Percentiles rank a stretch among this genome's conserved stretches.
Evolutionary conservation across 2,888 invertebrate genomes (phyloP).

Genomic region (Ernsta delagoae): DNA sequence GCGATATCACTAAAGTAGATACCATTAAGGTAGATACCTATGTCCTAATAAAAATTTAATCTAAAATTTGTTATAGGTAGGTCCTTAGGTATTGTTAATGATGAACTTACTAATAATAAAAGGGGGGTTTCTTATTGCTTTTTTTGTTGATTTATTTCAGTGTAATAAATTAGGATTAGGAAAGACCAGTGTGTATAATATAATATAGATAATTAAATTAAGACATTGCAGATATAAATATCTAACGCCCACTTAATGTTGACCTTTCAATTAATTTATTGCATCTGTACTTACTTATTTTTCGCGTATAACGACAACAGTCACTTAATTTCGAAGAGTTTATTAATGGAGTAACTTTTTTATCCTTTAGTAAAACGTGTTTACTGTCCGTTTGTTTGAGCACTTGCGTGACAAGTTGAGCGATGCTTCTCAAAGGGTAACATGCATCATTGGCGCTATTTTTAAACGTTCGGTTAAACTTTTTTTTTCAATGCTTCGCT

Average conservation of each 20-base stretch:
- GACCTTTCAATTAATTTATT: constrained; percentile 2
- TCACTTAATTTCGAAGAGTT: background rate
- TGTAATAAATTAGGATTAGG: too few species aligned
- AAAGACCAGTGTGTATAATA: too few species aligned
- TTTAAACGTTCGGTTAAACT: constrained; percentile 70
- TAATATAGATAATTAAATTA: background rate
- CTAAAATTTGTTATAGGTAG: too few species aligned
- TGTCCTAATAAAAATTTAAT: too few species aligned
- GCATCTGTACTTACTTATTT: constrained; percentile 1
- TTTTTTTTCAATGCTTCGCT: constrained; percentile 56
- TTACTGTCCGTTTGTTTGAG: constrained; percentile 43
- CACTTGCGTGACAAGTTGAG: constrained; percentile 47
- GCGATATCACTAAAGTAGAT: too few species aligned
- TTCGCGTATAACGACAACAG: background rate
- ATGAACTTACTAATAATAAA: too few species aligned
- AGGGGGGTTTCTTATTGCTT: too few species aligned
- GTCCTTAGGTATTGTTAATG: too few species aligned
- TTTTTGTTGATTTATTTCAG: too few species aligned
- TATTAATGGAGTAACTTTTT: background rate
- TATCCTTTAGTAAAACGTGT: constrained; percentile 10
- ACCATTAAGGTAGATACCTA: too few species aligned
- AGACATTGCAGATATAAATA: background rate
- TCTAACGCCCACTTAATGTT: too few species aligned
- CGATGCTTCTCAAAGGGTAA: constrained; percentile 66
- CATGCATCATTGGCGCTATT: constrained; percentile 71